Evolutionary conservation across 1,140 invertebrate species (phyloP), one percentile per base, ranked within the genome.

Genomic region (Patella vulgata): DNA sequence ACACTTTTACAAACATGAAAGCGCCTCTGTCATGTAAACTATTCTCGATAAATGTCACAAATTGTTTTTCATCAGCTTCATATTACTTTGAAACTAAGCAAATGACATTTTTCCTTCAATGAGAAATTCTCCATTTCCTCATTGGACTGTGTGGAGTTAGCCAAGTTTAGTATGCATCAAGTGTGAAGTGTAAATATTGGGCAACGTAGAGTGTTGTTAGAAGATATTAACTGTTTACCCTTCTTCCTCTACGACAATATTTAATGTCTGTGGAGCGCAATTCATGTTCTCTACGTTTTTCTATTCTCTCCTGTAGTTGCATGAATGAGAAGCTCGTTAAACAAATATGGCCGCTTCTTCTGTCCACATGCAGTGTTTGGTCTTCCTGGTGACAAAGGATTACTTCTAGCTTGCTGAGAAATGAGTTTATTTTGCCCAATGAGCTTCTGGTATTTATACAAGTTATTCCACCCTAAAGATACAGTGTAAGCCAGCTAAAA

Each of bases 211-310:
- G 57, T 69, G 66, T 69, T 69, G 52, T 60, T 64, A 58, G 28
- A 69, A 69, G 66, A 69, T 69, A 69, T 69, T 69, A 69, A 57
- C 62, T 64, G 66, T 69, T 69, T 64, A 58, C 66, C 58, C 62
- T 46, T 50, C 48, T 27, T 31, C 59, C 46, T 43, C 46, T 64
- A 53, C 30, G 46, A 63, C 61, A 69, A 69, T 64, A 69, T 69
- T 69, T 69, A 61, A 56, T 39, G 60, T 60, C 62, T 59, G 66
- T 44, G 51, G 52, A 55, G 44, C 39, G 52, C 43, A 27, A 47
- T 52, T 58, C 40, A 31, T 40, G 48, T 40, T 31, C 54, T 40
- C 31, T 33, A 42, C 56, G 50, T 58, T 54, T 51, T 53, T 30
- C 59, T n/a, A 28, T 63, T 11, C 27, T 52, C 46, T n/a, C 33